phyloP scores from a whole-genome alignment of 2,113 vertebrate species.

The Nyctibius bracteatus region DNA sequence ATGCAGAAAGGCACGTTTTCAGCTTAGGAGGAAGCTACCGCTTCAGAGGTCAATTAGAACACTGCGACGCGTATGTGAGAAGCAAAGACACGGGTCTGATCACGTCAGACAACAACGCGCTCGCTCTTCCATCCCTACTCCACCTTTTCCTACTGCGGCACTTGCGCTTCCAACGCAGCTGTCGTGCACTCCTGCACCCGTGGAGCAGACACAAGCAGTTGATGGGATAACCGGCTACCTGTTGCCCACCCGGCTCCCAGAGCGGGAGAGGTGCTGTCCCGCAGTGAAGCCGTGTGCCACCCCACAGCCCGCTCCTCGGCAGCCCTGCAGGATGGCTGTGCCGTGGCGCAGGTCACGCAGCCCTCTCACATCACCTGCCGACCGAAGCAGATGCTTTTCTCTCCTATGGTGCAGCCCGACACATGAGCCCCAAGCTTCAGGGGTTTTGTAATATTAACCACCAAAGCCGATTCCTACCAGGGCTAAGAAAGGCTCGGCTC shows the following conservation, averaged over 20 bases:
- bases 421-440: neutral
- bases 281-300: neutral
- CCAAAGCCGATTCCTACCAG: neutral
- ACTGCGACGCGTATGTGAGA: rapidly evolving
- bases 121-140: neutral
- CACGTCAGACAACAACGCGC: rapidly evolving
- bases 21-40: neutral
- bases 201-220: rapidly evolving
- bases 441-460: slow-evolving; percentile 29
- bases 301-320: neutral
- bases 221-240: neutral
- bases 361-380: neutral
- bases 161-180: neutral
- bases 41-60: neutral
- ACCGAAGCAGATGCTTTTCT: neutral
- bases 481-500: neutral
- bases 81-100: rapidly evolving
- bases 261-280: neutral
- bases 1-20: neutral
- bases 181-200: neutral
- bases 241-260: neutral
- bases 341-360: neutral
- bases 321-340: neutral
- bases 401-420: neutral
- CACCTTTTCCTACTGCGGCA: neutral